phyloP scores from a whole-genome alignment of 2,888 invertebrate species.

The Ligdia adustata region DNA sequence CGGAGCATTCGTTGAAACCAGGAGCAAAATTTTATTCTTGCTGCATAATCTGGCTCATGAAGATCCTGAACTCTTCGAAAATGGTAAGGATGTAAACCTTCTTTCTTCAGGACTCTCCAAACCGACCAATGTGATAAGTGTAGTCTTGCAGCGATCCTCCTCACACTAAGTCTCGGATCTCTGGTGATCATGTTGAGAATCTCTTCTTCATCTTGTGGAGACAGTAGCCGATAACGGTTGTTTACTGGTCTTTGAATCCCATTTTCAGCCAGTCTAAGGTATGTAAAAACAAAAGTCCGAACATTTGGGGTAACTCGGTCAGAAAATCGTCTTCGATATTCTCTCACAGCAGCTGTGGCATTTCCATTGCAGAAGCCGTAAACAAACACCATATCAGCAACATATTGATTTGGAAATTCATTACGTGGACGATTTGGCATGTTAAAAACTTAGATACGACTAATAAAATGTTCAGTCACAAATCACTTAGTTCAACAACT shows the following conservation, averaged over 20 bases:
- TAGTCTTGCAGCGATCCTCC: conserved; percentile 3
- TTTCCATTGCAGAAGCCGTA: not conserved
- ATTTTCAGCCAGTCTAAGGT: conserved; percentile 3
- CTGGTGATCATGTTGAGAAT: not conserved
- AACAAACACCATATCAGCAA: not conserved
- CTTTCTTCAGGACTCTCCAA: conserved; percentile 4
- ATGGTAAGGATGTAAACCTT: conserved; percentile 10
- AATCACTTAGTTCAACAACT: too few relatives aligned
- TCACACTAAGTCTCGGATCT: conserved; percentile 6
- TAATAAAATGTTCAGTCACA: too few relatives aligned
- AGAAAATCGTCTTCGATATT: conserved; percentile 1
- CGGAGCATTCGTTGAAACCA: conserved; percentile 1
- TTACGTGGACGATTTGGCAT: too few relatives aligned
- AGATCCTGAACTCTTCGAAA: conserved; percentile 9
- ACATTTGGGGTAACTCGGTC: not conserved
- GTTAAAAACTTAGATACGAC: too few relatives aligned
- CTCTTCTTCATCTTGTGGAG: conserved; percentile 4
- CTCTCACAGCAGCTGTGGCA: not conserved
- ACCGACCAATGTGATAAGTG: not conserved
- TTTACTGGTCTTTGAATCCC: conserved; percentile 4
- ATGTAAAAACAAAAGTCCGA: conserved; percentile 3
- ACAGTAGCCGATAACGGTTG: not conserved
- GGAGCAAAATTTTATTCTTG: conserved; percentile 3
- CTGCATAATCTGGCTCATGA: conserved; percentile 4
- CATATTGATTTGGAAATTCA: too few relatives aligned